Base-by-base conservation (phyloP, 2,797 vertebrate genomes). In the Sebastes glaucus region DNA sequence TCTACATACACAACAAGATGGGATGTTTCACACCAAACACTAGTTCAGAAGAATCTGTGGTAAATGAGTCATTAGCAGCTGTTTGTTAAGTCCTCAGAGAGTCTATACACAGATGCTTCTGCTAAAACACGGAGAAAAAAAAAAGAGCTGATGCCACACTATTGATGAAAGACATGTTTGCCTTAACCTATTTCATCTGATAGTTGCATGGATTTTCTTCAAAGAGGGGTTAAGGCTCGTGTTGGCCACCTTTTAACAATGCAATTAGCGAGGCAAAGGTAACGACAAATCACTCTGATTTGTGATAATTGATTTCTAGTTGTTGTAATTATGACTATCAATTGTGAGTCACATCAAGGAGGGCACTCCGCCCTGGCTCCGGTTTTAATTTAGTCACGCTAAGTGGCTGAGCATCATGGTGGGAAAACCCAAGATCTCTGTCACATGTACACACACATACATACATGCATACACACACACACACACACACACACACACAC, bases 301-400 rank as follows among this genome's bases (percentile, higher is more conserved):
- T 87, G 84, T 52, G 20, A 70, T 91, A 93, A 96, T 91, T 94
- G 93, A 95, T 95, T 94, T 92, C 69, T 76, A 81, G 85, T 89
- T 86, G 80, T 83, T 90, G 85, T 94, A 93, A 95, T 95, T 94
- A 95, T 95, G 89, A 95, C 81, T 88, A 94, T 94, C 89, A 93
- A 89, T 91, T 90, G 80, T 84, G 85, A 92, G 88, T 87, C 84
- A 86, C 89, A 92, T 90, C 82, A 90, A 92, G 77, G 77, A 84
- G 85, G 78, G 81, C 84, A 70, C 60, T 55, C 53, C 35, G 63
- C 78, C 73, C 67, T 74, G 33, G 78, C 87, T 80, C 78, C 49
- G 18, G 56, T 81, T 94, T 90, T 84, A 83, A 86, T 92, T 92
- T 71, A 81, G 85, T 90, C 90, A 85, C 27, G 55, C 78, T 74